Base-by-base conservation (phyloP, 2,797 vertebrate genomes). In the Petrocephalus schoutedeni region DNA sequence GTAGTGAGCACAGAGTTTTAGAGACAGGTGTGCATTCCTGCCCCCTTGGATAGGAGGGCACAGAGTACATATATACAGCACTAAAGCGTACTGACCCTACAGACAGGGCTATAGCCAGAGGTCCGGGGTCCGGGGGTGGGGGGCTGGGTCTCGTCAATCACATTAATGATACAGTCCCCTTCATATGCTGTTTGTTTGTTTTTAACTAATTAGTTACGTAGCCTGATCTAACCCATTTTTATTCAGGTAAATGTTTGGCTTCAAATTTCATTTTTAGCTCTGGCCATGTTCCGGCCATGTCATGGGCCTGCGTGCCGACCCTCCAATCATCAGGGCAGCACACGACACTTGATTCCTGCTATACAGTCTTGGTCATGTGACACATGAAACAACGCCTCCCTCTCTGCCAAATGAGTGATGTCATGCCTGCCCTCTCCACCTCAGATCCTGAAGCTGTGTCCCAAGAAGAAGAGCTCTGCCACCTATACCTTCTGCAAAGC, bases 401-500 rank as follows among this genome's bases (percentile, higher is more conserved):
- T 23, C 64, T 84, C 23, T 59, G 9, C 19, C 53, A 64, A 85
- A 56, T 56, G 58, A 85, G 21, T 49, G 14, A 7, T 77, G 23
- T 54, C 58, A n/a, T 45, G 6, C 41, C 74, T 53, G 4, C 57
- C 10, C 82, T 89, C 88, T 16, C 92, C 88, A 88, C 89, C 89
- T 84, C 91, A 99, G 98, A 98, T 99, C 89, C 96, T 99, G 90
- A 99, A 99, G 94, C 93, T 99, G 90, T 99, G 98, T 92, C 98
- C 98, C 0, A 99, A 99, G 95, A 99, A 99, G 96, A 99, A 98
- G 94, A 98, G 96, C 87, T 96, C 98, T 0, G 98, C 98, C 16
- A 98, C 98, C 0, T 99, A 99, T 91, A 99, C 97, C 0, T 99
- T 99, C 95, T 99, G 98, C 94, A 98, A 98, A 94, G 97, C 98